Percentiles rank a stretch among this genome's conserved stretches.
Conservation (phyloP, 2,888 invertebrate species). For the Epinotia nisella region DNA sequence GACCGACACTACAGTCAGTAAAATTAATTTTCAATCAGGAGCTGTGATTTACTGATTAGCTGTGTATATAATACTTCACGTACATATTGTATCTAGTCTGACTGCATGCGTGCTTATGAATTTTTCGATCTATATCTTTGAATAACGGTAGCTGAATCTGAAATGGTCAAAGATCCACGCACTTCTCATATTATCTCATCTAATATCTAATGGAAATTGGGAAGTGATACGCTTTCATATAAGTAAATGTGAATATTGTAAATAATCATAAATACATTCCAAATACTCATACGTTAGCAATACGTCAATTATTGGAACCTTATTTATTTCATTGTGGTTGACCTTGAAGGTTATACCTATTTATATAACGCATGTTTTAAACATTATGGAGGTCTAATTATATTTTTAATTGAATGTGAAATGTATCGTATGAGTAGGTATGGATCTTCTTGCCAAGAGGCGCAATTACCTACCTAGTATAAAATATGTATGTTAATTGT, state of each 20-base stretch:
- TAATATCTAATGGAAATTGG: constrained; percentile 48
- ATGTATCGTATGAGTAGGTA: constrained; percentile 25
- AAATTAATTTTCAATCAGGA: constrained; percentile 69
- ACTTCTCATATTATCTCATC: constrained; percentile 9
- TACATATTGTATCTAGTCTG: constrained; percentile 49
- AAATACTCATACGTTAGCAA: constrained; percentile 49
- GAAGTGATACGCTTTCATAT: constrained; percentile 68
- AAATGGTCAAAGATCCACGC: neutral
- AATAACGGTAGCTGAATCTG: neutral
- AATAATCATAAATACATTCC: constrained; percentile 46
- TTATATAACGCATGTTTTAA: constrained; percentile 20
- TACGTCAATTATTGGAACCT: constrained; percentile 43
- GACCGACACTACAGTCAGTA: constrained; percentile 45
- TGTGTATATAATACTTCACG: constrained; percentile 62
- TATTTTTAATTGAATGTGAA: constrained; percentile 32
- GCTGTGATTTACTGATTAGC: constrained; percentile 80
- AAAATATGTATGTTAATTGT: constrained; percentile 32
- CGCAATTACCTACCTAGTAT: constrained; percentile 33
- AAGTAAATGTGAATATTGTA: constrained; percentile 52
- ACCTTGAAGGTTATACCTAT: constrained; percentile 34
- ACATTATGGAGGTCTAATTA: constrained; percentile 40
- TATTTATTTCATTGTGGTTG: constrained; percentile 36
- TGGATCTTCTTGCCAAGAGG: constrained; percentile 9
- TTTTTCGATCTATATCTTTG: neutral
- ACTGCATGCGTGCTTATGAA: constrained; percentile 13